Conservation (phyloP, 2,797 vertebrate genomes). For the Sebastiscus albofasciatus region DNA sequence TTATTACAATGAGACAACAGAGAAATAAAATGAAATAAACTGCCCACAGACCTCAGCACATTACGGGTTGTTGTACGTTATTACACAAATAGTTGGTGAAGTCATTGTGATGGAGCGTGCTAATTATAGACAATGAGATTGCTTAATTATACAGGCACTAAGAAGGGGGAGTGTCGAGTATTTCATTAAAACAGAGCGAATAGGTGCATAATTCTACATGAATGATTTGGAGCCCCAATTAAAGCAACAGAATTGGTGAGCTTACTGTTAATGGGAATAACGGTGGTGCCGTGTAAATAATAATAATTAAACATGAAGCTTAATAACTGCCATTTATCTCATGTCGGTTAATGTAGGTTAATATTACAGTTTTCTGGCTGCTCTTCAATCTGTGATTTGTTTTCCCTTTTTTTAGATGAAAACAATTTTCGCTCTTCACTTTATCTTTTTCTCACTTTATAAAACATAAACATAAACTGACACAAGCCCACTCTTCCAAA, state of each 20-base stretch:
- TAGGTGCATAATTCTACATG: not conserved
- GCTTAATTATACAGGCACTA: constrained; percentile 9
- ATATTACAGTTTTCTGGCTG: not conserved
- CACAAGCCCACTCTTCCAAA: accelerated
- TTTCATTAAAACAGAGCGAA: constrained; percentile 15
- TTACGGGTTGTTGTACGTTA: constrained; percentile 15
- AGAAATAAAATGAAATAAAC: constrained; percentile 16
- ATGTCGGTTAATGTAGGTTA: not conserved
- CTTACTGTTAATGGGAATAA: not conserved
- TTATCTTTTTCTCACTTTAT: not conserved
- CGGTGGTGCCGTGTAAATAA: not conserved
- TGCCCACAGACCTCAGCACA: not conserved
- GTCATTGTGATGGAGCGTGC: constrained; percentile 37
- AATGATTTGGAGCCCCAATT: not conserved
- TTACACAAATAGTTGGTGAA: constrained; percentile 23
- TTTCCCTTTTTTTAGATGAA: not conserved
- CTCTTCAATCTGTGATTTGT: not conserved
- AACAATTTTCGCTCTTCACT: not conserved
- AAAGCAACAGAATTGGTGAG: not conserved
- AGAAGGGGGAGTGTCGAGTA: not conserved
- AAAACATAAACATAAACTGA: not conserved
- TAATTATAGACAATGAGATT: constrained; percentile 41
- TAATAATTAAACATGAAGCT: not conserved
- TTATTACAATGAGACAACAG: constrained; percentile 1
- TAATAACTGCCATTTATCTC: not conserved